phyloP scores from a whole-genome alignment of 2,888 invertebrate species.

The Ectemnius lituratus region DNA sequence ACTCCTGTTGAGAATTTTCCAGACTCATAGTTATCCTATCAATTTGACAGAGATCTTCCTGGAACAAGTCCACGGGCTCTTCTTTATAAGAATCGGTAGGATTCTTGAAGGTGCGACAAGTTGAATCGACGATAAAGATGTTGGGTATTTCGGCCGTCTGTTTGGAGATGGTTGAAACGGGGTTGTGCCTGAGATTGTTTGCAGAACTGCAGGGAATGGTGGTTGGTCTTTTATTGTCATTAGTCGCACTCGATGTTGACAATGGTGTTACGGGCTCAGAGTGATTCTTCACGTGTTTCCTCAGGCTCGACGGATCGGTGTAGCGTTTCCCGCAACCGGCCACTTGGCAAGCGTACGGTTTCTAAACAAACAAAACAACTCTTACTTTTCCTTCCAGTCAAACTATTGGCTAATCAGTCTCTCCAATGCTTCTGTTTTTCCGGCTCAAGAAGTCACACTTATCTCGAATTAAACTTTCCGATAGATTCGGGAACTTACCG shows the following conservation, averaged over 20 bases:
- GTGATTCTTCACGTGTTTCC: constrained; percentile 95
- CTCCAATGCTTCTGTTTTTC: not conserved
- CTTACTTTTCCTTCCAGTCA: not conserved
- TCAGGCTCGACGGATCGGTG: constrained; percentile 94
- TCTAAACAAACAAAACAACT: constrained; percentile 80
- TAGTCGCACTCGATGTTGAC: constrained; percentile 30
- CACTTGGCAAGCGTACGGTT: constrained; percentile 95
- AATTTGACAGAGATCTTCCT: constrained; percentile 48
- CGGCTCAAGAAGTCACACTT: not conserved
- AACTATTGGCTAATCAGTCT: constrained; percentile 2
- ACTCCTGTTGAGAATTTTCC: constrained; percentile 68
- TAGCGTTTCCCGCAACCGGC: constrained; percentile 93
- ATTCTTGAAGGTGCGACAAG: constrained; percentile 55
- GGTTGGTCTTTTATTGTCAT: constrained; percentile 33
- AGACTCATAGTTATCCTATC: constrained; percentile 57
- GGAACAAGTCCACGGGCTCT: constrained; percentile 57
- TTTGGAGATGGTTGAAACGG: constrained; percentile 26
- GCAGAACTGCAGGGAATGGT: constrained; percentile 7
- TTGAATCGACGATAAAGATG: constrained; percentile 30
- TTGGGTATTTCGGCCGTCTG: constrained; percentile 35
- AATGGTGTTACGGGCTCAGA: constrained; percentile 54
- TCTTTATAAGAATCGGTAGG: constrained; percentile 47
- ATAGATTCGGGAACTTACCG: constrained; percentile 80
- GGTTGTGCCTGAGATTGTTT: constrained; percentile 19
- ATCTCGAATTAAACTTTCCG: not conserved